These are phyloP conservation scores for Drosophila kurseongensis DNA, from an alignment of 1,140 invertebrate species.

Conservation along the genomic window DNA sequence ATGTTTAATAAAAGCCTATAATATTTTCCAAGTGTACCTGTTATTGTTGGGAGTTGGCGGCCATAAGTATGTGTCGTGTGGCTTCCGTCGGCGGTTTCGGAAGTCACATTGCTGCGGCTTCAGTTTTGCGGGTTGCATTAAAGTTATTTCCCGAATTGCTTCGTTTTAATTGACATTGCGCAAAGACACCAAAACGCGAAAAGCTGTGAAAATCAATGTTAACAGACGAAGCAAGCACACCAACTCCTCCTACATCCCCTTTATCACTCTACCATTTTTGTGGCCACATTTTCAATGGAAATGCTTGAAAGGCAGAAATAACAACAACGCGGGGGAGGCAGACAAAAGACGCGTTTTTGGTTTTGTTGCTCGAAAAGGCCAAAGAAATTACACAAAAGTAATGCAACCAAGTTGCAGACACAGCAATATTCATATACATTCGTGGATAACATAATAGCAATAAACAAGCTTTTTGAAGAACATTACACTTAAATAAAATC, in stretches of 20 bases:
- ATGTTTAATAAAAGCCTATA: neutral
- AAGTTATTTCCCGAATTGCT: conserved; percentile 27
- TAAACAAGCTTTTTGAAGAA: neutral
- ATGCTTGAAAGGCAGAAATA: conserved; percentile 27
- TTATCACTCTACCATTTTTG: neutral
- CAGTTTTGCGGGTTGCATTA: conserved; percentile 32
- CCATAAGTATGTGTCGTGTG: conserved; percentile 39
- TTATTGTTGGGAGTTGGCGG: conserved; percentile 11
- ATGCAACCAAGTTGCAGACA: conserved; percentile 39
- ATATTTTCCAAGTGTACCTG: conserved; percentile 3
- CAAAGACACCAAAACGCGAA: conserved; percentile 17
- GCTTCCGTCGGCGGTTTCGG: conserved; percentile 48
- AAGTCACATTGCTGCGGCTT: conserved; percentile 70
- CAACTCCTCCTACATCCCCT: neutral
- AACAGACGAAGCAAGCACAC: conserved; percentile 8
- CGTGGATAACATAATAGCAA: neutral
- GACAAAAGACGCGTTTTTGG: conserved; percentile 43
- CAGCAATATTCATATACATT: conserved; percentile 20
- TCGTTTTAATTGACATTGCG: conserved; percentile 49
- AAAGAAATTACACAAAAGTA: conserved; percentile 60
- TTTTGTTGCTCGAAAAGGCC: conserved; percentile 39
- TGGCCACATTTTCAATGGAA: conserved; percentile 36
- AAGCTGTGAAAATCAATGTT: conserved; percentile 66
- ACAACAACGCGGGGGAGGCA: conserved; percentile 1
- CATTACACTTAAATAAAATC: too few relatives aligned